Conservation (phyloP, 2,113 vertebrate species). For the Phalacrocorax pelagicus region DNA sequence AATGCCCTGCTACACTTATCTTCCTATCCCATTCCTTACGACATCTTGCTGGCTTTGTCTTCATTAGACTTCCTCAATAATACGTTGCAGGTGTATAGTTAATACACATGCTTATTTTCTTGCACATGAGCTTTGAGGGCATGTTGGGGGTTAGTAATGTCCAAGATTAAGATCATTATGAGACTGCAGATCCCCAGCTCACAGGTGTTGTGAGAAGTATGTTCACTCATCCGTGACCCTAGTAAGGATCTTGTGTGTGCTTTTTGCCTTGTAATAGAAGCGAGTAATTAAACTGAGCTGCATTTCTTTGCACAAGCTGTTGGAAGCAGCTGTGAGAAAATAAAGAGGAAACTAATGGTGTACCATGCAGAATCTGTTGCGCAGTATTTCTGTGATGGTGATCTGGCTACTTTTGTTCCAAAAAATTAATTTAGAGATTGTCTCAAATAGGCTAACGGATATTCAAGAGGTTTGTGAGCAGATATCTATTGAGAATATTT, state of each 20-base stretch:
- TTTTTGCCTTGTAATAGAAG: neutral
- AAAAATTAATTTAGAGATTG: neutral
- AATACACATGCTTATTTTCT: neutral
- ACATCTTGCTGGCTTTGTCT: neutral
- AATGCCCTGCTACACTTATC: neutral
- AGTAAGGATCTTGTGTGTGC: neutral
- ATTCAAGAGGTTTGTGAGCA: neutral
- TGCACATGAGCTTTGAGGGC: neutral
- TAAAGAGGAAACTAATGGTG: neutral
- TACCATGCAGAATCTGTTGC: neutral
- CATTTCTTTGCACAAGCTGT: neutral
- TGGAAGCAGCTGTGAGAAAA: neutral
- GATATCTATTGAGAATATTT: neutral
- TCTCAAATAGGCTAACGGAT: neutral
- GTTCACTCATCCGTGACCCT: rapidly evolving
- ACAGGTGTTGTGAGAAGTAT: neutral
- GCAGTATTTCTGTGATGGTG: neutral
- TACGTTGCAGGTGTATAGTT: neutral
- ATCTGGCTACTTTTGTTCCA: neutral
- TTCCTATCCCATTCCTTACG: neutral
- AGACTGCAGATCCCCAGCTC: neutral
- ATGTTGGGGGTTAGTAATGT: neutral
- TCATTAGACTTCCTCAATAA: neutral
- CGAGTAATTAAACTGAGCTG: neutral
- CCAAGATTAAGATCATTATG: neutral